Conservation (phyloP, 2,797 vertebrate species). For the Hyperoplus lanceolatus region DNA sequence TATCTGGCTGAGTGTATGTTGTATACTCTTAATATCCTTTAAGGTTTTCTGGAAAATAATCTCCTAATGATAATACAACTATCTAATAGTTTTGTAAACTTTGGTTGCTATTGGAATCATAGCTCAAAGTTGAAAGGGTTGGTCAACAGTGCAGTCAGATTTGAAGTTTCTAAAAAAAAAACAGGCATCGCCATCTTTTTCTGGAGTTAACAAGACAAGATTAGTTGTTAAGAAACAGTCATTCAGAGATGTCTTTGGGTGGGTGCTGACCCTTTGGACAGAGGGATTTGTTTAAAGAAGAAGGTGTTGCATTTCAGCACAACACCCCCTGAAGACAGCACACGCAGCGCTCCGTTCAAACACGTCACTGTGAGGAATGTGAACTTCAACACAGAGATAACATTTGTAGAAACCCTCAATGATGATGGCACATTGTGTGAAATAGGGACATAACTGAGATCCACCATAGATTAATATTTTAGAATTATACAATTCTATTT, state of each 20-base stretch:
- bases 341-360: conserved; percentile 72
- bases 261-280: conserved; percentile 37
- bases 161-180: conserved; percentile 28
- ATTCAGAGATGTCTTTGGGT: conserved; percentile 19
- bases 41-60: conserved; percentile 8
- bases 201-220: conserved; percentile 1
- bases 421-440: conserved; percentile 16
- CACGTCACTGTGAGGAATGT: conserved; percentile 81
- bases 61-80: not conserved
- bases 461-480: conserved; percentile 4
- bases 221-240: not conserved
- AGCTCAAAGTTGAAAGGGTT: conserved; percentile 14
- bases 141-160: conserved; percentile 16
- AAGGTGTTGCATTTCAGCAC: conserved; percentile 68
- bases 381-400: conserved; percentile 41
- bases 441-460: not conserved
- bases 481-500: not conserved
- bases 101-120: not conserved
- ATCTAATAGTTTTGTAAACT: not conserved
- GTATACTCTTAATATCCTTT: conserved; percentile 1
- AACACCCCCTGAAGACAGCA: conserved; percentile 65
- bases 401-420: conserved; percentile 33
- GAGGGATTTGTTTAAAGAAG: conserved; percentile 51
- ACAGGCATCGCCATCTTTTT: not conserved
- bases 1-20: conserved; percentile 7